Base-by-base conservation (phyloP, 2,113 vertebrate genomes). In the Vireo altiloquus region DNA sequence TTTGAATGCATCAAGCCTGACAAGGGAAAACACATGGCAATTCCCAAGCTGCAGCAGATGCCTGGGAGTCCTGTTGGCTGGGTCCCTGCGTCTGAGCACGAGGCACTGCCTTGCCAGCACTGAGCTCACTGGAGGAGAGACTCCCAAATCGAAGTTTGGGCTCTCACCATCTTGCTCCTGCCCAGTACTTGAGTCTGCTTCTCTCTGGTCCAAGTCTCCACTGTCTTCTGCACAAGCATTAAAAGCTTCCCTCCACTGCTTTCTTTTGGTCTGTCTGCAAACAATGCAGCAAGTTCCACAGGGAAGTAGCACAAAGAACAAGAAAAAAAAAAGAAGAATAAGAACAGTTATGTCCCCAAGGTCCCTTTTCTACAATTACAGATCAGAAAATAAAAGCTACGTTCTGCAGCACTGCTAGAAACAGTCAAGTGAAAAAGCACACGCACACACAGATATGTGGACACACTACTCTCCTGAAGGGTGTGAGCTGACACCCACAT, bases 221-320 rank as follows among this genome's bases (percentile, higher is more conserved):
- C 11, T 3, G 17, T 74, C 47, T 82, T 49, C 83, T 85, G 74
- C 53, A 59, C 35, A 80, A 80, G 82, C 42, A n/a, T 44, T 8
- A 76, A 71, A 81, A 96, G 59, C 52, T 24, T 88, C 47, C 46
- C 56, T 92, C 70, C 83, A n/a, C 84, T 56, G 47, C 85, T 52
- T 88, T 37, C 82, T 52, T 90, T 93, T 90, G 75, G 88, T 94
- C 84, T 88, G 60, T 78, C 92, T 91, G 85, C 85, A 96, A 97
- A 93, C 79, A 96, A 85, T 80, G 78, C 93, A 88, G 86, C 63
- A 77, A 91, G 78, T 84, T 89, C 95, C 88, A 59, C 11, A 6
- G 82, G 71, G 64, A 96, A 93, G 82, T 87, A 83, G 64, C 64
- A 88, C 33, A 39, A 90, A 93, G 75, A 94, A 74, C 50, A 94